A percentile compares a stretch with the other conserved stretches of the same genome.
These are phyloP conservation scores for Chlamydotis undulata DNA, from an alignment of 2,113 vertebrate species.

Conservation along the genomic window DNA sequence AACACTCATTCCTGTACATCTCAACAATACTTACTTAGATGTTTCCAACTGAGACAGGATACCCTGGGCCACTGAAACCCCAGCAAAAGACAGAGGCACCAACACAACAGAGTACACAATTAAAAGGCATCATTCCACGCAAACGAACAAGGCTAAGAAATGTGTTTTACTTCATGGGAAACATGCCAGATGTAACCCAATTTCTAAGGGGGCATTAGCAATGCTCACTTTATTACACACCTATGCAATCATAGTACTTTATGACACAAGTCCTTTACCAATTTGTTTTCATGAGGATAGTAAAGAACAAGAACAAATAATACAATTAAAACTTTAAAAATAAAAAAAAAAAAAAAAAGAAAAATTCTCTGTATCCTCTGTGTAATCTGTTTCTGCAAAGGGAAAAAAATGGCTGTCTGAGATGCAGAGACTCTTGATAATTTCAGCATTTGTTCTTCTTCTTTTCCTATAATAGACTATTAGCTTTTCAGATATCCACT, in stretches of 20 bases:
- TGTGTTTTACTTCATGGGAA: background rate
- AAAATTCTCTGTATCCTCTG: background rate
- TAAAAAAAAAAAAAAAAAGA: background rate
- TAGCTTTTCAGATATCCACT: background rate
- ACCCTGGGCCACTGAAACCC: background rate
- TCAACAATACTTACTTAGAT: rapidly evolving
- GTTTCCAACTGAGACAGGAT: background rate
- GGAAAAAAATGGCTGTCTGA: background rate
- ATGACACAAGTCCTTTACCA: rapidly evolving
- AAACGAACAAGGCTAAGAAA: background rate
- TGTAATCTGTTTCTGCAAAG: background rate
- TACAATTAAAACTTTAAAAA: background rate
- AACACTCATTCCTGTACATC: background rate
- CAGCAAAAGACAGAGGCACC: background rate
- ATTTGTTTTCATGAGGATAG: background rate
- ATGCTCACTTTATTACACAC: background rate
- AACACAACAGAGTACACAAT: background rate
- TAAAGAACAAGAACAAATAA: background rate
- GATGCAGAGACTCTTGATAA: background rate
- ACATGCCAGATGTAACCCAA: background rate
- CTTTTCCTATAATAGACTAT: background rate
- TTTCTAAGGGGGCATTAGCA: background rate
- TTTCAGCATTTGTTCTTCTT: background rate
- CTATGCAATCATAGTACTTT: background rate
- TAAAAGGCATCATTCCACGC: background rate